These are phyloP conservation scores for Falco concolor DNA, from an alignment of 2,797 vertebrate species.

Conservation along the genomic window DNA sequence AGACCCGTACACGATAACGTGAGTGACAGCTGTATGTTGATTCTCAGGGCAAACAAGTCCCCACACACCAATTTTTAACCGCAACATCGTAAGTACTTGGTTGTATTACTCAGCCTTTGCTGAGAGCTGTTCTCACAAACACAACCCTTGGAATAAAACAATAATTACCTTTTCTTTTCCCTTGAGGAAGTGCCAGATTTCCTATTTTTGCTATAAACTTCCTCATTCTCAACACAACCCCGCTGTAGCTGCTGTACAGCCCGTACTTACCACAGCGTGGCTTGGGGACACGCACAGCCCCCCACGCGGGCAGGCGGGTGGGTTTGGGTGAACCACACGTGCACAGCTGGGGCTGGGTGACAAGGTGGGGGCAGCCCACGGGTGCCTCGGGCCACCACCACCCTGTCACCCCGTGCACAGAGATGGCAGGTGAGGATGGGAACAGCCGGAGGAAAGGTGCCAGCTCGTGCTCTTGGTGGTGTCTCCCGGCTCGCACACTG, in stretches of 20 bases:
- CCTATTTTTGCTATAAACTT: conserved; percentile 45
- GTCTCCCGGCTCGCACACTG: fast-evolving
- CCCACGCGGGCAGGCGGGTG: neutral
- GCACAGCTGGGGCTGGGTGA: neutral
- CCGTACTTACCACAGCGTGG: fast-evolving
- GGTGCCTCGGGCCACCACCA: fast-evolving
- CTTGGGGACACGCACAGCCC: neutral
- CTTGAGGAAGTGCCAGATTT: conserved; percentile 44
- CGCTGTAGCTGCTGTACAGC: neutral
- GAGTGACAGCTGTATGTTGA: neutral
- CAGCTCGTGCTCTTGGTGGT: fast-evolving
- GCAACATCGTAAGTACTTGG: neutral
- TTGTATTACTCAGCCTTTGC: neutral
- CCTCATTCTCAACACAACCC: neutral
- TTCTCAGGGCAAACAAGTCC: neutral
- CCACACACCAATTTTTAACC: neutral
- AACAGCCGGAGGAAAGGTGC: fast-evolving
- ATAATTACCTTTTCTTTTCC: neutral
- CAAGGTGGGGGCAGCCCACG: neutral
- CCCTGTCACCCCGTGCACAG: fast-evolving
- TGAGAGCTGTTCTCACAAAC: neutral
- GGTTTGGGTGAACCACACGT: neutral
- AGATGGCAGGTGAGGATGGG: fast-evolving
- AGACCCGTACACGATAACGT: neutral
- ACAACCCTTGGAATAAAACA: neutral